Evolutionary conservation across 2,888 invertebrate species (phyloP), one percentile per base, ranked within the genome.

Genomic region (Drosophila merina): DNA sequence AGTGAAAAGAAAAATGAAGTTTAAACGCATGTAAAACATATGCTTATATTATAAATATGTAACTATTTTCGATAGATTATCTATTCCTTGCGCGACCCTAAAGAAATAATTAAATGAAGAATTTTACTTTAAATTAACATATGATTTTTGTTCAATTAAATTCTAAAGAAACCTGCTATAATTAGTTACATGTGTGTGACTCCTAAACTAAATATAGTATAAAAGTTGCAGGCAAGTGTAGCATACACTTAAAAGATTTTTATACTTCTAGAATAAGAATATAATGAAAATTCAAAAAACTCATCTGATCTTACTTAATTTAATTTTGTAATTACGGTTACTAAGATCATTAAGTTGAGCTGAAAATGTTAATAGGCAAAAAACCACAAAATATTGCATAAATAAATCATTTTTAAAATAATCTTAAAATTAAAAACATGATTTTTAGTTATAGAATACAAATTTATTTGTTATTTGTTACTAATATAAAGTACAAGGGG

Each of bases 231-330:
- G 67, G 57, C 52, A 59, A 82, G 69, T 79, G 74, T 71, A 80
- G 70, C n/a, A n/a, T 68, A 74, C 70, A 85, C 72, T 58, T 82
- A 74, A 70, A 76, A 82, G 68, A 73, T 67, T 76, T 82, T 72
- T 74, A 81, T 77, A 74, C 69, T 74, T 67, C 55, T 64, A 59
- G 45, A 59, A 26, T 79, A 59, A 75, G 75, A 66, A 71, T 62
- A 51, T 33, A 45, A 42, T 42, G 30, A 59, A 69, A 62, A 49
- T 10, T 52, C 36, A 67, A 42, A 58, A 60, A 77, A 77, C 86
- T 81, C 81, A 86, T 84, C 81, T 81, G 81, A 81, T 81, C 81
- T 81, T 80, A 83, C 77, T 83, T 77, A 83, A 84, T 81, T 72
- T 72, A 20, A 83, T 20, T 20, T 20, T 86, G 69, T 81, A 73